A percentile compares a stretch with the other conserved stretches of the same genome.
phyloP scores from a whole-genome alignment of 2,888 invertebrate species.

The Unio delphinus region DNA sequence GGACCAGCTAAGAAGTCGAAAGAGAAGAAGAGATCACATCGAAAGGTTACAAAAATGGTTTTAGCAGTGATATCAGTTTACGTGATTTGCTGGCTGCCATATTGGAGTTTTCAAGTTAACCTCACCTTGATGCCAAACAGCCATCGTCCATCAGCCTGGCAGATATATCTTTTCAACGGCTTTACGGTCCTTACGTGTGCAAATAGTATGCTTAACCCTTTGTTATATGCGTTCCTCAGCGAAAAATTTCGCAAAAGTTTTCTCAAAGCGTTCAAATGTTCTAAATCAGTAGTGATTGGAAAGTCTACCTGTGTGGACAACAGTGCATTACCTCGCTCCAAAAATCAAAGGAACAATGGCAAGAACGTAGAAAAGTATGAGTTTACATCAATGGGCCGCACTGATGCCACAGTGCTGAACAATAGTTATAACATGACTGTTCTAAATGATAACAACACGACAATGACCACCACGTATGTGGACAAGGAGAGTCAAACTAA shows the following conservation, averaged over 20 bases:
- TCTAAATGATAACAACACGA: conserved; percentile 10
- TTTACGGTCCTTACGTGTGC: conserved; percentile 67
- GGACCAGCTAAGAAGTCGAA: conserved; percentile 66
- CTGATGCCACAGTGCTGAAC: background rate
- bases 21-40: conserved; percentile 64
- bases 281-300: conserved; percentile 50
- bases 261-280: conserved; percentile 67
- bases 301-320: conserved; percentile 46
- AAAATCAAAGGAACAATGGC: conserved; percentile 27
- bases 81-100: conserved; percentile 69
- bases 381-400: conserved; percentile 34
- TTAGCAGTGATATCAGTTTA: conserved; percentile 68
- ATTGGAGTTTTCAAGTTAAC: conserved; percentile 67
- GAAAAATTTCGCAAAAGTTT: conserved; percentile 70
- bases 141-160: conserved; percentile 25
- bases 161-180: conserved; percentile 58
- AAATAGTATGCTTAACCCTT: conserved; percentile 69
- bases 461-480: conserved; percentile 17
- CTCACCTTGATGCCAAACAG: conserved; percentile 43
- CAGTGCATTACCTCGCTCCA: conserved; percentile 53
- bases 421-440: conserved; percentile 3
- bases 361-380: conserved; percentile 35
- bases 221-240: conserved; percentile 69
- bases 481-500: conserved; percentile 40
- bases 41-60: conserved; percentile 68